Evolutionary conservation across 2,113 vertebrate genomes (phyloP).

Genomic region (Prunella himalayana): DNA sequence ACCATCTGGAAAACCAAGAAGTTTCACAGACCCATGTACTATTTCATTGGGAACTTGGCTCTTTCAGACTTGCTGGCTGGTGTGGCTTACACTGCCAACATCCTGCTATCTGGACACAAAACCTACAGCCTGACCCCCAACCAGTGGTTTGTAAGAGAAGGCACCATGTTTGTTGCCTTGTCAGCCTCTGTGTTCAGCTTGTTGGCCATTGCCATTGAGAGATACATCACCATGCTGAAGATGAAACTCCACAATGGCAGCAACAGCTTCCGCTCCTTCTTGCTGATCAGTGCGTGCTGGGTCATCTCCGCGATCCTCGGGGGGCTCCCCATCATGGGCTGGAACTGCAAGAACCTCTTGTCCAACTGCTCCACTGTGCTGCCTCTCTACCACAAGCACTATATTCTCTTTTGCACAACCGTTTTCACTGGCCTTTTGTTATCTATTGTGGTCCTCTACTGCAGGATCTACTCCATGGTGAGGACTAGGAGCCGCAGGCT

Average conservation of each 20-base stretch:
- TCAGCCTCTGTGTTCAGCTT: slow-evolving; percentile 96
- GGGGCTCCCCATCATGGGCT: slow-evolving; percentile 90
- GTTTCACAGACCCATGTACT: slow-evolving; percentile 98
- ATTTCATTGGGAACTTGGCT: slow-evolving; percentile 98
- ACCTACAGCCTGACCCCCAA: slow-evolving; percentile 88
- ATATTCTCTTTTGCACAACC: slow-evolving; percentile 97
- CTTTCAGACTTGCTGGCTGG: slow-evolving; percentile 95
- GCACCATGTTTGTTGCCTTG: slow-evolving; percentile 95
- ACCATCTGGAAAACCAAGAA: slow-evolving; percentile 99
- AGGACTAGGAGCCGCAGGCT: slow-evolving; percentile 90
- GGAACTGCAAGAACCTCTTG: slow-evolving; percentile 89
- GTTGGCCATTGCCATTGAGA: slow-evolving; percentile 93
- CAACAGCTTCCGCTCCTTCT: slow-evolving; percentile 89
- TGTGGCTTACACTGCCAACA: slow-evolving; percentile 89
- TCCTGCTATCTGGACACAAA: slow-evolving; percentile 91
- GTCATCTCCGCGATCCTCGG: slow-evolving; percentile 86
- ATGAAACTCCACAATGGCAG: slow-evolving; percentile 96
- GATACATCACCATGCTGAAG: slow-evolving; percentile 96
- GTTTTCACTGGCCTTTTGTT: slow-evolving; percentile 91
- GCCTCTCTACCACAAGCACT: slow-evolving; percentile 97
- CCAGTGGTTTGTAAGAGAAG: slow-evolving; percentile 95
- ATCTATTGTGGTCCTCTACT: slow-evolving; percentile 92
- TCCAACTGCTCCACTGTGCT: slow-evolving; percentile 88
- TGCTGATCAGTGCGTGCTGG: slow-evolving; percentile 95
- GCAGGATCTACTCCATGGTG: slow-evolving; percentile 91